Evolutionary conservation across 2,797 vertebrate genomes (phyloP), one percentile per base, ranked within the genome.

Genomic region (Semotilus atromaculatus): DNA sequence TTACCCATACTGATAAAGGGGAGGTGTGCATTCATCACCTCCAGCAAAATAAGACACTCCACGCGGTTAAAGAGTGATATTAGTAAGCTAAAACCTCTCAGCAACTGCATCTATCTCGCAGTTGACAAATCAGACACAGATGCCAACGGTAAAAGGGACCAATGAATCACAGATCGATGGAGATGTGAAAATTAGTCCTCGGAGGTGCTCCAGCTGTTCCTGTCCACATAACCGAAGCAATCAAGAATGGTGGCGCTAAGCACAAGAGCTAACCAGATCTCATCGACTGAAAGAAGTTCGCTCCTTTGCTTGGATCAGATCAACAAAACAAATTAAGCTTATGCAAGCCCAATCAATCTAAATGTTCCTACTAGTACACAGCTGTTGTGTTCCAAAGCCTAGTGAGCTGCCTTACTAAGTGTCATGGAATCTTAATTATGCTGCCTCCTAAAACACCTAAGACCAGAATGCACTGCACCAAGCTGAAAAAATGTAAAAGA

Each of bases 21-120:
- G 70, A 67, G 40, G 79, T 76, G 82, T 81, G 88, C 43, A 88
- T 88, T 91, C 53, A 85, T 75, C 68, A 31, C 80, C 81, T 85
- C 70, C 31, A 85, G 86, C 67, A 74, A 84, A 82, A 29, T 51
- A 78, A 66, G 43, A 38, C 68, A 51, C 51, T 53, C 80, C 51
- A 14, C 43, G 75, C 48, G 34, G 60, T 83, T 80, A 85, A 45
- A 76, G 21, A 73, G 79, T n/a, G 70, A 29, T 45, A 75, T 82
- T 53, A 82, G 67, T 34, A 82, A 81, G 34, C 79, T 45, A 74
- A 34, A 68, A 40, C 19, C 58, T 67, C 58, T 79, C 67, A 73
- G 13, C 29, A 82, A 55, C 45, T 6, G 71, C 40, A 72, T 84
- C 48, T 29, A 76, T 83, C 84, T 43, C 7, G n/a, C 26, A 38